phyloP scores from a whole-genome alignment of 2,113 vertebrate species.

The Sebastes fasciatus region DNA sequence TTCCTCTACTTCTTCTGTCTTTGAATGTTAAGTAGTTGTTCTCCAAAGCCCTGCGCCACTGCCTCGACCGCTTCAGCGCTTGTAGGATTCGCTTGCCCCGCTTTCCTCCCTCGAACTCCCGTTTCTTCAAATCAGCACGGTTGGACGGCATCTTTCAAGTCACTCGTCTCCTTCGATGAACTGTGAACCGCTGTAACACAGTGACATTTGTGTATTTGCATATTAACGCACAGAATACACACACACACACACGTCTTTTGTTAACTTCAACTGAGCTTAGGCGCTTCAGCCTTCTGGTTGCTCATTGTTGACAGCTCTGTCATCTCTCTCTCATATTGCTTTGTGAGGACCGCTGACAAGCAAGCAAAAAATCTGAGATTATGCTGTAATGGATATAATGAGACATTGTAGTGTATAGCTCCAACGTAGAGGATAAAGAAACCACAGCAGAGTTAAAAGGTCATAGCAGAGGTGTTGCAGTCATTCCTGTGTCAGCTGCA shows the following conservation, averaged over 20 bases:
- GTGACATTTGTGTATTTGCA: conserved; percentile 50
- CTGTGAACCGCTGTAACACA: conserved; percentile 44
- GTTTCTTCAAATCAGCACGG: conserved; percentile 54
- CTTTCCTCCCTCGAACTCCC: conserved; percentile 56
- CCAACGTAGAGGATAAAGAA: conserved; percentile 9
- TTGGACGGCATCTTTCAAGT: conserved; percentile 53
- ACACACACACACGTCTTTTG: conserved; percentile 35
- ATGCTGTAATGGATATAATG: conserved; percentile 13
- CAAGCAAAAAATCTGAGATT: conserved; percentile 39
- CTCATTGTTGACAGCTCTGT: conserved; percentile 59
- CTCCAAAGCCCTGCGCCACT: conserved; percentile 68
- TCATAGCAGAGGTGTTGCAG: conserved; percentile 23
- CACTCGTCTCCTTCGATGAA: conserved; percentile 50
- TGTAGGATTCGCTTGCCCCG: conserved; percentile 73
- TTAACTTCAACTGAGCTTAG: conserved; percentile 32
- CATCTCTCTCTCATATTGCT: conserved; percentile 31
- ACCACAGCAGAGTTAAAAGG: conserved; percentile 3
- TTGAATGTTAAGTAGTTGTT: conserved; percentile 83
- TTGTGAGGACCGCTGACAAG: conserved; percentile 48
- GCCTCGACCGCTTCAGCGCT: conserved; percentile 75
- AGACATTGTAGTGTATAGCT: conserved; percentile 26
- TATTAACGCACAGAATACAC: conserved; percentile 46
- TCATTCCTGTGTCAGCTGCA: conserved; percentile 16
- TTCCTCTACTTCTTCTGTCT: conserved; percentile 78
- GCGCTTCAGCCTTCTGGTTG: conserved; percentile 40